Percentiles rank a stretch among this genome's conserved stretches.
Conservation (phyloP, 1,140 invertebrate species). For the Scaptomyza montana region DNA sequence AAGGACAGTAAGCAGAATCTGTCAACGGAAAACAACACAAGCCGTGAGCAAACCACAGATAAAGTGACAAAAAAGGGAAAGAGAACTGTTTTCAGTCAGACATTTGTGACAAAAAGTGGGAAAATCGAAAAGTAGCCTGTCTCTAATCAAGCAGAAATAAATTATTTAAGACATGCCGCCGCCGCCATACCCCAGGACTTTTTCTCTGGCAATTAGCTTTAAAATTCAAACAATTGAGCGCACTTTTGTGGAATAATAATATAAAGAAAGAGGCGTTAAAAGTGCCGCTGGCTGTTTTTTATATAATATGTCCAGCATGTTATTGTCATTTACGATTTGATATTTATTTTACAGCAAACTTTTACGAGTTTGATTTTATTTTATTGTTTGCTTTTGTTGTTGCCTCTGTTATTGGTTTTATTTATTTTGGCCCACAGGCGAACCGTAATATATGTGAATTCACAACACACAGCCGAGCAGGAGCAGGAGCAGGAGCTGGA, state of each 20-base stretch:
- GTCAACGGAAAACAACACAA: neutral
- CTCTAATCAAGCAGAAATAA: slow-evolving; percentile 48
- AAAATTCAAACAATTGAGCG: no score
- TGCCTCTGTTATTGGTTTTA: neutral
- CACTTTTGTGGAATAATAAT: no score
- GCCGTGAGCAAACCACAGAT: neutral
- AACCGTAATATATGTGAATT: slow-evolving; percentile 10
- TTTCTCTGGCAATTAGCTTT: no score
- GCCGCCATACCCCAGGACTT: no score
- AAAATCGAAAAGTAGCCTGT: slow-evolving; percentile 19
- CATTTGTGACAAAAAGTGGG: no score
- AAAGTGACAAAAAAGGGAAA: neutral
- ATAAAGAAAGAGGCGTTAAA: no score
- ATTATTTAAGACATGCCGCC: slow-evolving; percentile 30
- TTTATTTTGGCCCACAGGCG: neutral
- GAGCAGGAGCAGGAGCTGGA: neutral
- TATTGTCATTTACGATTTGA: slow-evolving; percentile 34
- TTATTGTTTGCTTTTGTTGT: slow-evolving; percentile 29
- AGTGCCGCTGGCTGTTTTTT: neutral
- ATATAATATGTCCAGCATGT: slow-evolving; percentile 6
- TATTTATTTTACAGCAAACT: slow-evolving; percentile 39
- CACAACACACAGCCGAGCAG: no score
- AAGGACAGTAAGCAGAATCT: no score
- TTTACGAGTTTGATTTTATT: slow-evolving; percentile 9
- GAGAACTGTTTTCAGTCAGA: slow-evolving; percentile 2